Conservation (phyloP, 2,888 invertebrate species). For the Cataglyphis rosenhaueri region DNA sequence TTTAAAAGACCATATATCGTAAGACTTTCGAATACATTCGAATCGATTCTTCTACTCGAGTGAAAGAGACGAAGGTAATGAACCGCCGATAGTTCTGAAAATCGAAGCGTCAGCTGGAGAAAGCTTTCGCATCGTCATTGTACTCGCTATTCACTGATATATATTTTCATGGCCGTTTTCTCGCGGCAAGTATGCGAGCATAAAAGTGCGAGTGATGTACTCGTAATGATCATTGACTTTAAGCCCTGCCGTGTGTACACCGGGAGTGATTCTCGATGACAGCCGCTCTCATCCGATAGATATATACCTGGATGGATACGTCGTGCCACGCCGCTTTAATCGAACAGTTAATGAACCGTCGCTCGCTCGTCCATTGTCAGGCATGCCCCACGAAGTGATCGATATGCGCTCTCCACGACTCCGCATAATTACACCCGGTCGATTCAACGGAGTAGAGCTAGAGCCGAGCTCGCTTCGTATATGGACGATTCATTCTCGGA, state of each 20-base stretch:
- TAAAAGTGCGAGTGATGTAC: slow-evolving; percentile 39
- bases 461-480: slow-evolving; percentile 45
- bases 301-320: slow-evolving; percentile 57
- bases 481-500: slow-evolving; percentile 62
- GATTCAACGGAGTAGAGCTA: slow-evolving; percentile 65
- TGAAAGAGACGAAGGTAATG: neutral
- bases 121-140: slow-evolving; percentile 34
- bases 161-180: slow-evolving; percentile 10
- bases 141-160: slow-evolving; percentile 33
- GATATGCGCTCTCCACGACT: slow-evolving; percentile 66
- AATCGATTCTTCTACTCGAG: slow-evolving; percentile 9
- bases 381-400: slow-evolving; percentile 65
- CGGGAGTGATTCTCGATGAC: slow-evolving; percentile 48
- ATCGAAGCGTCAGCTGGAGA: slow-evolving; percentile 20
- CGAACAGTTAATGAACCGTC: slow-evolving; percentile 77
- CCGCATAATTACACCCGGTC: slow-evolving; percentile 69
- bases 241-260: slow-evolving; percentile 36
- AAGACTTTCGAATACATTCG: slow-evolving; percentile 30
- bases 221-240: slow-evolving; percentile 57
- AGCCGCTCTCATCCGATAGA: slow-evolving; percentile 52
- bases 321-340: slow-evolving; percentile 72
- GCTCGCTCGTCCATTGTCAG: slow-evolving; percentile 66
- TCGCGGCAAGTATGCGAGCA: slow-evolving; percentile 24
- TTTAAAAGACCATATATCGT: neutral
- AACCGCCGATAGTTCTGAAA: slow-evolving; percentile 29